Evolutionary conservation across 2,113 vertebrate genomes (phyloP).

Genomic region (Malaclemys terrapin): DNA sequence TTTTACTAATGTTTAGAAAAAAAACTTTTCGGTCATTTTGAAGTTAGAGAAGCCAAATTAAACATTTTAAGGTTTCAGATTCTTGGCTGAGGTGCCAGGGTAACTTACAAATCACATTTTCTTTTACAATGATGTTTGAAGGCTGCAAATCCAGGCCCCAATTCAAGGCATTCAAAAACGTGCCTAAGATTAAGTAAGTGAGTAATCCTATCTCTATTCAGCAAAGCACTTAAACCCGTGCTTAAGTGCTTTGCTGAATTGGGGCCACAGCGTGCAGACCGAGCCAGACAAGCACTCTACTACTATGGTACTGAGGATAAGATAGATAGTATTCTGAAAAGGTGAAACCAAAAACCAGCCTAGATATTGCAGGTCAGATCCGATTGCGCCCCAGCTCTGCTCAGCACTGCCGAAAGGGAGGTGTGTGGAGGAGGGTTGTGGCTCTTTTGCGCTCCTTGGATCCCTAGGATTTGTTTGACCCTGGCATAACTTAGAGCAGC

Average conservation of each 20-base stretch:
- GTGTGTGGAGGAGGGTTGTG: background rate
- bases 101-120: slow-evolving; percentile 1
- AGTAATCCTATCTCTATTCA: background rate
- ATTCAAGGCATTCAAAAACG: background rate
- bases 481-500: background rate
- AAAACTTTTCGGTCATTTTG: background rate
- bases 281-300: background rate
- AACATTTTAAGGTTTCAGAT: slow-evolving; percentile 26
- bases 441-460: background rate
- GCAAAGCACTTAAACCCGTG: background rate
- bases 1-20: slow-evolving; percentile 12
- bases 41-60: slow-evolving; percentile 32
- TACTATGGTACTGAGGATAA: background rate
- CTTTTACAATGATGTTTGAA: background rate
- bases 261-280: fast-evolving
- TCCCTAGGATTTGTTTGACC: background rate
- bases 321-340: fast-evolving
- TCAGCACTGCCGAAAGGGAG: background rate
- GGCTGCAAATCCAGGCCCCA: background rate
- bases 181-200: background rate
- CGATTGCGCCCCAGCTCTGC: background rate
- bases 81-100: background rate
- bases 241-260: fast-evolving
- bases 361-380: fast-evolving
- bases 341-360: background rate